Percentiles rank a stretch among this genome's conserved stretches.
These are phyloP conservation scores for Tetheella fluctuosa DNA, from an alignment of 2,888 invertebrate species.

Conservation along the genomic window DNA sequence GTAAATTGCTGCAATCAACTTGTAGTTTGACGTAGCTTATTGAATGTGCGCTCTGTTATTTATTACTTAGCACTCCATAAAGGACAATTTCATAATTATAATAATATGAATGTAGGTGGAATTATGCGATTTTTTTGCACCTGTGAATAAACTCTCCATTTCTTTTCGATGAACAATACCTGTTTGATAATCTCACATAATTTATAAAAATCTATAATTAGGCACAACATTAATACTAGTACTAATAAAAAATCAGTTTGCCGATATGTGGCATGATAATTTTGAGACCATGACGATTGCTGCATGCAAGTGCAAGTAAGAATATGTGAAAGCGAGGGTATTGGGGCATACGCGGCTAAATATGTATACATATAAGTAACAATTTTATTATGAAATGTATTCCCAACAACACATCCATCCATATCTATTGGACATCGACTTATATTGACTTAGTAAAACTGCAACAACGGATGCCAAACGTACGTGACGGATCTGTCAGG, in stretches of 20 bases:
- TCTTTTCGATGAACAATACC: background rate
- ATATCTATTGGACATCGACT: no score
- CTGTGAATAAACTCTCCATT: background rate
- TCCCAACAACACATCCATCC: background rate
- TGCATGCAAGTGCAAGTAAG: background rate
- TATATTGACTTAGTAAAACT: background rate
- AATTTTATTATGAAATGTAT: constrained; percentile 5
- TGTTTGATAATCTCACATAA: no score
- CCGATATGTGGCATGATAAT: background rate
- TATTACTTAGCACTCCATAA: background rate
- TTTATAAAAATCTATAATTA: no score
- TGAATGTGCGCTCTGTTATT: background rate
- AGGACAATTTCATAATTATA: background rate
- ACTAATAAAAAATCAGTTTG: background rate
- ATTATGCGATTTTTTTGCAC: background rate
- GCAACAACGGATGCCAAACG: background rate
- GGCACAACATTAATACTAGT: background rate
- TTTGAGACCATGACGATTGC: constrained; percentile 1
- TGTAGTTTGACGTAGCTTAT: background rate
- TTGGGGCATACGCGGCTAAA: background rate
- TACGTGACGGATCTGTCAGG: background rate
- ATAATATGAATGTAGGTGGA: background rate
- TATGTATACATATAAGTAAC: constrained; percentile 2
- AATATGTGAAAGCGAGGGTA: constrained; percentile 2
- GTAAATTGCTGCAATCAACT: constrained; percentile 27